Percentiles rank a stretch among this genome's conserved stretches.
Conservation (phyloP, 2,113 vertebrate genomes). For the Hippolais icterina region DNA sequence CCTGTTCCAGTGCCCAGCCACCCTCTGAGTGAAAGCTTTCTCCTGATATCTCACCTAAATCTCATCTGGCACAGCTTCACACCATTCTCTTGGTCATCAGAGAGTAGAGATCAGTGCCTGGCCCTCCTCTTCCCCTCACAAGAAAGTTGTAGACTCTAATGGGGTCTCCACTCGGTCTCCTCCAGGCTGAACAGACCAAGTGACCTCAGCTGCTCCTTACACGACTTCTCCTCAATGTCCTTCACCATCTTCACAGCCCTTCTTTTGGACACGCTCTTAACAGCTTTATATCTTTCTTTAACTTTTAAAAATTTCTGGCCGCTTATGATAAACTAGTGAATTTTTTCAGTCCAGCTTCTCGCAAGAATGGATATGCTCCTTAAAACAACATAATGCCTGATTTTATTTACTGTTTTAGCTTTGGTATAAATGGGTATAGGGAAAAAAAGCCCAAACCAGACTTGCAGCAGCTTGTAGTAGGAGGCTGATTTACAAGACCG, state of each 20-base stretch:
- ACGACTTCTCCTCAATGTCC: accelerated
- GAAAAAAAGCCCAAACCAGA: background rate
- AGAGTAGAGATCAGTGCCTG: background rate
- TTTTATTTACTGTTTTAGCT: background rate
- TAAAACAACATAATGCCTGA: background rate
- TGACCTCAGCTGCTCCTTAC: background rate
- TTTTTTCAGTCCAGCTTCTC: background rate
- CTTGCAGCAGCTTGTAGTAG: background rate
- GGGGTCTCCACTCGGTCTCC: background rate
- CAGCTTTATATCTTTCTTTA: background rate
- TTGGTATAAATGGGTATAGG: background rate
- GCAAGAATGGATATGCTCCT: background rate
- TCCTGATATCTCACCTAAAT: background rate
- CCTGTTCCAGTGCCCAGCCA: background rate
- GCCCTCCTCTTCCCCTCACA: background rate
- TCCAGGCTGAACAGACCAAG: background rate
- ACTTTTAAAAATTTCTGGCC: background rate
- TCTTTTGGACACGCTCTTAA: background rate
- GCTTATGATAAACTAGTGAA: background rate
- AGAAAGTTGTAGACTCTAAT: background rate
- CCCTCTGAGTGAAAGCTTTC: background rate
- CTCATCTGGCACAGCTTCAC: background rate
- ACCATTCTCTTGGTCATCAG: background rate
- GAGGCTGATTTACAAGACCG: background rate
- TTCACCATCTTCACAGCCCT: background rate